Base-by-base conservation (phyloP, 2,113 vertebrate genomes). In the Strix aluco region DNA sequence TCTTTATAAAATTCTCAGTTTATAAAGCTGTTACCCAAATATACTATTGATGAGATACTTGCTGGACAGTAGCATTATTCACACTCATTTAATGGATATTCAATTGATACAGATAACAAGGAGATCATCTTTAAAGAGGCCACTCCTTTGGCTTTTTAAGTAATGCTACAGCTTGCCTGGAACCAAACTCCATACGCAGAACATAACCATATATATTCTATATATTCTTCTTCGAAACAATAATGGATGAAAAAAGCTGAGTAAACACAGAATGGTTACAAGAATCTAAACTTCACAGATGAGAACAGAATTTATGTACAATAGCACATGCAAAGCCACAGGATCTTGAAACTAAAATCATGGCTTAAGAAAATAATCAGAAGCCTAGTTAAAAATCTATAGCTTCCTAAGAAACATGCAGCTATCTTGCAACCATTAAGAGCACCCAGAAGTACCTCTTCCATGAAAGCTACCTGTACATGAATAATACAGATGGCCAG, bases 351-450 rank as follows among this genome's bases (percentile, higher is more conserved):
- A 97, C 73, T 94, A 96, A 89, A 97, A 96, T 86, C 57, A 94
- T 74, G 62, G 52, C 89, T 97, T 97, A 87, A 97, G 92, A 97
- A 97, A 97, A 96, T 95, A 97, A 95, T 70, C 81, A 85, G 86
- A 97, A 95, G 46, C 90, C 97, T 92, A 93, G 85, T 91, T 96
- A 93, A 57, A 91, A 94, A 93, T 44, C 42, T 70, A 23, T 11
- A 77, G 47, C 19, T 80, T 66, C 52, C 46, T 72, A 38, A 91
- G 92, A 96, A 93, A 92, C 81, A 88, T 5, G 78, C 59, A 92
- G 71, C 71, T 91, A 92, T 90, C 81, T 49, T 95, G 81, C 78
- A 97, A 78, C 61, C 38, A 30, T 2, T 5, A 94, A 57, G 34
- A 63, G 29, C 34, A 87, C 12, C 12, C 36, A 87, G 83, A 82